These are phyloP conservation scores for Uloborus plumipes DNA, from an alignment of 2,888 invertebrate genomes.

Conservation along the genomic window DNA sequence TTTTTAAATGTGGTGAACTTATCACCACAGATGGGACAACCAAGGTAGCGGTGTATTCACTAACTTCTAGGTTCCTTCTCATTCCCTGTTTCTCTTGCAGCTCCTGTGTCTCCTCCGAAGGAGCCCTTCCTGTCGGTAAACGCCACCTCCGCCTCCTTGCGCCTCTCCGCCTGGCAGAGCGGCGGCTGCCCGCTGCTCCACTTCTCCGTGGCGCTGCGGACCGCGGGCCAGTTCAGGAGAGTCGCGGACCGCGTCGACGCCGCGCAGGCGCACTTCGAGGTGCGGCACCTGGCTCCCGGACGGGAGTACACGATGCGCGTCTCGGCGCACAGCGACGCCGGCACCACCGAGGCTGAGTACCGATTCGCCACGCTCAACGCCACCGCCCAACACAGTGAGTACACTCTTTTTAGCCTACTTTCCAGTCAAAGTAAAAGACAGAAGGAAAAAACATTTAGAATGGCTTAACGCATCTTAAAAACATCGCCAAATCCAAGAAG, in stretches of 20 bases:
- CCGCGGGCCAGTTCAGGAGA: conserved; percentile 62
- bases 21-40: too few relatives aligned
- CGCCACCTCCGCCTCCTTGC: conserved; percentile 57
- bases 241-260: conserved; percentile 60
- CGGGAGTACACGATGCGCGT: conserved; percentile 72
- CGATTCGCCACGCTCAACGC: conserved; percentile 70
- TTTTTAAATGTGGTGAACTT: too few relatives aligned
- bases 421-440: too few relatives aligned
- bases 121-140: conserved; percentile 61
- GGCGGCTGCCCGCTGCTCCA: conserved; percentile 65
- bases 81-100: conserved; percentile 7
- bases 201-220: conserved; percentile 63
- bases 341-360: conserved; percentile 71
- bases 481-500: too few relatives aligned
- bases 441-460: too few relatives aligned
- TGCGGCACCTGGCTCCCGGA: conserved; percentile 69
- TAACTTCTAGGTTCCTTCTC: neutral
- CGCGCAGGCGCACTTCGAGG: conserved; percentile 39
- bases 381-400: conserved; percentile 13
- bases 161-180: conserved; percentile 64
- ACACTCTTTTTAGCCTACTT: neutral
- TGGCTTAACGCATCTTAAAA: too few relatives aligned
- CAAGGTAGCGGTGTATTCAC: too few relatives aligned
- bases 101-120: conserved; percentile 65
- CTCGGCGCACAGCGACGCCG: conserved; percentile 72